Base-by-base conservation (phyloP, 2,797 vertebrate genomes). In the Amniataba percoides region DNA sequence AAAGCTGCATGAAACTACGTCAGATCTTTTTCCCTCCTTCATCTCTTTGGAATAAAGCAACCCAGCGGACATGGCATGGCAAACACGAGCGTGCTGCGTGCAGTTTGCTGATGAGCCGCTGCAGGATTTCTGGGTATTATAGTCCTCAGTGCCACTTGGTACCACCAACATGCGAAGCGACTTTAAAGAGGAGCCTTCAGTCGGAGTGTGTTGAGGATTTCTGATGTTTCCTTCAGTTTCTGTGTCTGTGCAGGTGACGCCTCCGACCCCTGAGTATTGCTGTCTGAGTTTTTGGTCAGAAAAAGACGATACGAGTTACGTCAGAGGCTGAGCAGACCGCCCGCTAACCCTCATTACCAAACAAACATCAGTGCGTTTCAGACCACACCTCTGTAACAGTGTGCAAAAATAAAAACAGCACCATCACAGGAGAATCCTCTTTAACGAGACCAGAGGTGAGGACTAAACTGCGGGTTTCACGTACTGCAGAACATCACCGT, bases 391-490 rank as follows among this genome's bases (percentile, higher is more conserved):
- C 5, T 9, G 2, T 58, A 16, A 0, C 31, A 4, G 14, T 15
- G 43, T n/a, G 66, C 42, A 10, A 25, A 73, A 59, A 56, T 52
- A 49, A 65, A 0, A 82, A 39, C 63, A 71, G 27, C 46, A 27
- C 5, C 40, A 16, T 53, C 60, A 14, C 40, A 48, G 66, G 49
- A 69, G 42, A 68, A 55, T 58, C 60, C 15, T 45, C 39, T 63
- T 53, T 74, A 85, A 82, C 46, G 53, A 85, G 60, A 82, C 4
- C 57, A 16, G 55, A 76, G 64, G 64, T 51, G 58, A 74, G 68
- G 27, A 31, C 10, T 43, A 27, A 77, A 81, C 57, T 45, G 51
- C 62, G 23, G 56, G 21, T 67, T 62, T 56, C 49, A 78, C 45
- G 68, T 25, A n/a, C 57, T 19, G 34, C 34, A 18, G 36, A 70